phyloP scores from a whole-genome alignment of 2,113 vertebrate genomes.

The Gobio gobio region DNA sequence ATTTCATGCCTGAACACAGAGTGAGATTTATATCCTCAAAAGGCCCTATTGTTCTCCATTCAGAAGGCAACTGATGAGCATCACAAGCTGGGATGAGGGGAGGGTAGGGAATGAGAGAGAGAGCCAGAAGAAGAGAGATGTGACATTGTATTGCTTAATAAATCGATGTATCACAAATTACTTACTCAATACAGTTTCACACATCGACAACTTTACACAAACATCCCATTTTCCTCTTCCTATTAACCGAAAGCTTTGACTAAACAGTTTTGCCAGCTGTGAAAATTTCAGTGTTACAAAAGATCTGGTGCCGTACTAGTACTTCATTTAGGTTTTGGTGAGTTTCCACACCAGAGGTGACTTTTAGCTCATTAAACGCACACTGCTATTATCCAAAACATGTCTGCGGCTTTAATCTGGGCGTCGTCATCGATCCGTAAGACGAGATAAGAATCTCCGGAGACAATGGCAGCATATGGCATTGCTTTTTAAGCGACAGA shows the following conservation, averaged over 20 bases:
- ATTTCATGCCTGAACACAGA: conserved; percentile 74
- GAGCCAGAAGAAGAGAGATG: conserved; percentile 10
- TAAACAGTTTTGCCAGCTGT: neutral
- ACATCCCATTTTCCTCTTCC: conserved; percentile 2
- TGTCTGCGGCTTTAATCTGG: conserved; percentile 44
- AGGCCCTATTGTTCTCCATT: conserved; percentile 77
- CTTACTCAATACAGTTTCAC: conserved; percentile 18
- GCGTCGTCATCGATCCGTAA: conserved; percentile 53
- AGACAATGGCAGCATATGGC: conserved; percentile 74
- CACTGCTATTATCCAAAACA: conserved; percentile 8
- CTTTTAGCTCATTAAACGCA: neutral
- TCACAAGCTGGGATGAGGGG: conserved; percentile 66
- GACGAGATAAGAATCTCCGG: conserved; percentile 53
- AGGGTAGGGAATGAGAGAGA: conserved; percentile 16
- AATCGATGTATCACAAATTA: conserved; percentile 40
- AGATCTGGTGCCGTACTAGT: neutral
- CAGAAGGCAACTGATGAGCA: conserved; percentile 78
- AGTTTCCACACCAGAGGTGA: conserved; percentile 5
- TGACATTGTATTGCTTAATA: conserved; percentile 10
- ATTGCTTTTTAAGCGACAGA: conserved; percentile 66
- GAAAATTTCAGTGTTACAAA: neutral
- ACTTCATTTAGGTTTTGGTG: neutral
- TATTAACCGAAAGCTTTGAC: neutral
- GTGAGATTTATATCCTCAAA: conserved; percentile 74
- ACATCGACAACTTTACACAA: conserved; percentile 10